Conservation (phyloP, 1,140 invertebrate species). For the Anthonomus grandis region DNA sequence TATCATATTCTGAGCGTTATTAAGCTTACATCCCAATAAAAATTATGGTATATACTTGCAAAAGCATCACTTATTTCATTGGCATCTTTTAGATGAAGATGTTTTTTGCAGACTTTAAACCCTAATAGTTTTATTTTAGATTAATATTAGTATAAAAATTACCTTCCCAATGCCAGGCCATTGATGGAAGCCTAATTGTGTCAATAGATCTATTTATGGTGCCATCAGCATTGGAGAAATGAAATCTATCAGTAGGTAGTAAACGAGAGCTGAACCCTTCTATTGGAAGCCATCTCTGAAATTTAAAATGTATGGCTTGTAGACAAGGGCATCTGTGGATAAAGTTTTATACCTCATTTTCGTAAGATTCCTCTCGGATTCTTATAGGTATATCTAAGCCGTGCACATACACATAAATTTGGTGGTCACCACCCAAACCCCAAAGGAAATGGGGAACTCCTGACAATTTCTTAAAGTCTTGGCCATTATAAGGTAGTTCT, state of each 20-base stretch:
- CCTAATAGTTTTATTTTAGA: too few relatives aligned
- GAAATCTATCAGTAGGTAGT: conserved; percentile 80
- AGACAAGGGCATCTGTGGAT: neutral
- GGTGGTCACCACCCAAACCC: conserved; percentile 88
- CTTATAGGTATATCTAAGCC: conserved; percentile 85
- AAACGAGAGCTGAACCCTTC: conserved; percentile 80
- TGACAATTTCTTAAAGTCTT: conserved; percentile 84
- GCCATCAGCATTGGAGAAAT: conserved; percentile 82
- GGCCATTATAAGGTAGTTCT: conserved; percentile 77
- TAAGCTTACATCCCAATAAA: neutral
- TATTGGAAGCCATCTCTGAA: conserved; percentile 81
- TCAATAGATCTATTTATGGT: conserved; percentile 71
- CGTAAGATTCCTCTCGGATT: conserved; percentile 85
- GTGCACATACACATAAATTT: conserved; percentile 87
- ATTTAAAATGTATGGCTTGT: conserved; percentile 16
- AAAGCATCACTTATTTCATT: neutral
- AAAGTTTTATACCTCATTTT: conserved; percentile 70
- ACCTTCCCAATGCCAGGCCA: conserved; percentile 94
- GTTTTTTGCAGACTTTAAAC: too few relatives aligned
- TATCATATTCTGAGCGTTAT: too few relatives aligned
- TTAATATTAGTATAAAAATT: too few relatives aligned
- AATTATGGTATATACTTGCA: conserved; percentile 1
- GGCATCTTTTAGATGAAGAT: neutral
- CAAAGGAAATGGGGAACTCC: conserved; percentile 81
- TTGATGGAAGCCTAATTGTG: conserved; percentile 79